Evolutionary conservation across 64 coral and sea anemone genomes (phyloP).

Genomic region (Trachythela sp.): DNA sequence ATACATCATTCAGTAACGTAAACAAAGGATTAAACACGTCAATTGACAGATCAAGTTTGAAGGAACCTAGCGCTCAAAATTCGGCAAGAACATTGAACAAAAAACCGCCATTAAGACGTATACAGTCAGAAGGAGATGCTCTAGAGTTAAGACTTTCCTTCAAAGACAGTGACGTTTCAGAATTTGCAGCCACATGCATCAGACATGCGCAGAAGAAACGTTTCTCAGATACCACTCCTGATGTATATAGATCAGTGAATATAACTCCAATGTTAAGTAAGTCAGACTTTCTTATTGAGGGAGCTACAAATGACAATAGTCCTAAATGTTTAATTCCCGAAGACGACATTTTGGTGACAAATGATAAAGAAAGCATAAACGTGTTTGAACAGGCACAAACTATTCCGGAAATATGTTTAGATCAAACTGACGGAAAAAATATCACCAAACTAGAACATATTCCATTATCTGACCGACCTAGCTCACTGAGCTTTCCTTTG

Average conservation of each 20-base stretch:
- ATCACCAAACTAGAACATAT: too few species aligned
- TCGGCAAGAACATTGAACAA: background rate
- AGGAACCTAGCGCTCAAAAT: too few species aligned
- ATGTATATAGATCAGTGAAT: background rate
- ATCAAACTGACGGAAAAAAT: background rate
- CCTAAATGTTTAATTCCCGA: background rate
- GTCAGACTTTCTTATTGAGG: background rate
- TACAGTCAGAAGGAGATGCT: slow-evolving; percentile 18
- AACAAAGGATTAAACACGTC: background rate
- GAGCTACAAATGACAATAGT: background rate
- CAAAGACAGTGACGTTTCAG: background rate
- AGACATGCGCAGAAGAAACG: slow-evolving; percentile 20
- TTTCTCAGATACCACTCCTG: background rate
- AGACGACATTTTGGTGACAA: too few species aligned
- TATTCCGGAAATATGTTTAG: background rate
- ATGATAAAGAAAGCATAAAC: background rate
- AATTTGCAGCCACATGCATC: background rate
- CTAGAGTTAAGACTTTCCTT: background rate
- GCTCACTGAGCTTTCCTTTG: background rate
- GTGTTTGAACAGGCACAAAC: background rate
- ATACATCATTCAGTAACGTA: background rate
- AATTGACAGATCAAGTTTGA: too few species aligned
- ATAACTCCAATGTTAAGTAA: too few species aligned
- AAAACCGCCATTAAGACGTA: background rate
- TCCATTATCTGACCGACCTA: background rate